Percentiles rank a stretch among this genome's conserved stretches.
Evolutionary conservation across 2,797 vertebrate species (phyloP).

Genomic region (Pangasius sanitwongsei): DNA sequence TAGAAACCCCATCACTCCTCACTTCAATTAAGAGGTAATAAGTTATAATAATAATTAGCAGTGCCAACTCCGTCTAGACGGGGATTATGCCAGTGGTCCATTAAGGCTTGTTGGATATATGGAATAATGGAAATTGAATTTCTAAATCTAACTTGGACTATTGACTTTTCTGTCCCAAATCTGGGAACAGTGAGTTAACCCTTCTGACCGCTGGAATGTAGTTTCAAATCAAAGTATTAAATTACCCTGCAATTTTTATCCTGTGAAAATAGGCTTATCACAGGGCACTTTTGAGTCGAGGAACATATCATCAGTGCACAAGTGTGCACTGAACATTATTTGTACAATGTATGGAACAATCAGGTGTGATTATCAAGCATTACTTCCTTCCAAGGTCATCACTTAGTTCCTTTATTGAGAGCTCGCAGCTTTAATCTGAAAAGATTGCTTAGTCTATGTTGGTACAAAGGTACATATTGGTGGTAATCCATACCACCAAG

Average conservation of each 20-base stretch:
- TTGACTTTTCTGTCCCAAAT: neutral
- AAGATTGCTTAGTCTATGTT: neutral
- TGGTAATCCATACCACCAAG: constrained; percentile 46
- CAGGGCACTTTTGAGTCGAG: neutral
- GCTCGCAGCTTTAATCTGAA: neutral
- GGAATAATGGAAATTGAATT: constrained; percentile 2
- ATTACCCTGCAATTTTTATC: neutral
- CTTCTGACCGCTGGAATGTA: constrained; percentile 20
- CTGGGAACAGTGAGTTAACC: constrained; percentile 10
- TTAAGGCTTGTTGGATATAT: neutral
- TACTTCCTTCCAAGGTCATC: neutral
- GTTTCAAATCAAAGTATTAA: constrained; percentile 32
- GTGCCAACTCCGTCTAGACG: constrained; percentile 9
- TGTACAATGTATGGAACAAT: neutral
- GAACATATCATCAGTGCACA: neutral
- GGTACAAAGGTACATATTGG: constrained; percentile 26
- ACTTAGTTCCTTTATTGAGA: constrained; percentile 23
- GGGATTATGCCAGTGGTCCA: neutral
- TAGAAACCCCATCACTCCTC: constrained; percentile 35
- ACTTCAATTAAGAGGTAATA: constrained; percentile 40
- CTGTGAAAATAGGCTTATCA: constrained; percentile 15
- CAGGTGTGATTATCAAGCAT: neutral
- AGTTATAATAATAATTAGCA: constrained; percentile 32
- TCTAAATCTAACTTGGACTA: neutral
- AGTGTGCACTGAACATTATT: neutral